Base-by-base conservation (phyloP, 2,888 invertebrate genomes). In the Polymixis lichenea region DNA sequence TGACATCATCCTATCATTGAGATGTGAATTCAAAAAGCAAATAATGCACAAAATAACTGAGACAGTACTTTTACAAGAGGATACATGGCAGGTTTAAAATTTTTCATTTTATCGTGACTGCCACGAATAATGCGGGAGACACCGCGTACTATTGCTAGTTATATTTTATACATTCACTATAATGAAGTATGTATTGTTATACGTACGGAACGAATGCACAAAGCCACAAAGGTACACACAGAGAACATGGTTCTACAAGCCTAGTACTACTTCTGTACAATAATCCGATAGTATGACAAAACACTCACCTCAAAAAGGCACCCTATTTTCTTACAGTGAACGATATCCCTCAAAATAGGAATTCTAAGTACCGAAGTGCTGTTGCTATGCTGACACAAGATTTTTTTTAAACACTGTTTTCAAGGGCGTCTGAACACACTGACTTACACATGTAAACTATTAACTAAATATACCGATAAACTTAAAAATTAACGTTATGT, bases 331-430 rank as follows among this genome's bases (percentile, higher is more conserved):
- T 84, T 88, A 90, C 81, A 90, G 85, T 80, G 87, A 88, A 82
- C 82, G 88, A 90, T 91, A 91, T 91, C 89, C 91, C 89, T 89
- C 89, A 89, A 91, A 94, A 92, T 92, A 93, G 88, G 91, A 92
- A 91, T 90, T 92, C 88, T 90, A 92, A 82, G 89, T 90, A 91
- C 92, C 90, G 89, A 92, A 94, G 90, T 91, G 91, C 94, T 96
- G 96, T 96, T 96, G 95, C 96, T 96, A 96, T 95, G 96, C 96
- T 94, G 95, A 95, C 94, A 94, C 93, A 90, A 93, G 93, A 93
- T 91, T 95, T 95, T 95, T 95, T 93, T 93, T 90, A 92, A 82
- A 93, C 93, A 93, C 93, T 86, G 90, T 94, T 95, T 95, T 95
- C 96, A 96, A 95, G 96, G 95, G 95, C 96, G 95, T 93, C 91